Conservation (phyloP, 1,140 invertebrate species). For the Drosophila bocki region DNA sequence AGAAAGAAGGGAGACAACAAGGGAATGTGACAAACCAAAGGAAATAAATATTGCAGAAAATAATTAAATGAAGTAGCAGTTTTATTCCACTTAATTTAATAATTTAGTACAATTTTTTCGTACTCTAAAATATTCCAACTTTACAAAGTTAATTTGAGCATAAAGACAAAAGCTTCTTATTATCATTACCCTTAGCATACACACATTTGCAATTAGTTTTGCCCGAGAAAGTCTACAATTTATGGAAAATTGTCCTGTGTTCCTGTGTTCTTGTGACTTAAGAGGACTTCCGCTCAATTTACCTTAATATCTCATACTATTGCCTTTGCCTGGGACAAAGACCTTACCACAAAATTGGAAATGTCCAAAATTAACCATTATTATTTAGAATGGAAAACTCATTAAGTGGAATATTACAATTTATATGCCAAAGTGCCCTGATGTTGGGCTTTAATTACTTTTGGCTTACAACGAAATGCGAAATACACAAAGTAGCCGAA, state of each 20-base stretch:
- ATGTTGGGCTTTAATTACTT: constrained; percentile 52
- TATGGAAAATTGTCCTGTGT: too few species aligned
- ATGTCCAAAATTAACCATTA: constrained; percentile 17
- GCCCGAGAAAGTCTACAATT: neutral
- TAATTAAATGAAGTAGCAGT: neutral
- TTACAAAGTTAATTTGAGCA: neutral
- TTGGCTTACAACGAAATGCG: constrained; percentile 25
- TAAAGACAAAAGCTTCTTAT: neutral
- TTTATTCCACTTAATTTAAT: too few species aligned
- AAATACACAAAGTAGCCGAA: constrained; percentile 35
- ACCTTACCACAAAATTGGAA: constrained; percentile 10
- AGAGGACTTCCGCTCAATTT: constrained; percentile 7
- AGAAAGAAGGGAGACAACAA: neutral
- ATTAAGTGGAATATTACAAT: constrained; percentile 42
- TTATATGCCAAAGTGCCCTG: constrained; percentile 22
- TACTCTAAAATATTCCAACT: neutral
- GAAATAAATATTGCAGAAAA: neutral
- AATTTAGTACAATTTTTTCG: too few species aligned
- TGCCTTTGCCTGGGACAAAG: neutral
- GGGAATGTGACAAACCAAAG: neutral
- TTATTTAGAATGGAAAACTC: constrained; percentile 31
- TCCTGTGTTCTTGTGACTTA: constrained; percentile 2
- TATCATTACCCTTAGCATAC: neutral
- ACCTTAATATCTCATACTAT: constrained; percentile 1
- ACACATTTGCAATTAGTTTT: constrained; percentile 3